These are phyloP conservation scores for Eubasilissa splendida DNA, from an alignment of 2,888 invertebrate species.

Conservation along the genomic window DNA sequence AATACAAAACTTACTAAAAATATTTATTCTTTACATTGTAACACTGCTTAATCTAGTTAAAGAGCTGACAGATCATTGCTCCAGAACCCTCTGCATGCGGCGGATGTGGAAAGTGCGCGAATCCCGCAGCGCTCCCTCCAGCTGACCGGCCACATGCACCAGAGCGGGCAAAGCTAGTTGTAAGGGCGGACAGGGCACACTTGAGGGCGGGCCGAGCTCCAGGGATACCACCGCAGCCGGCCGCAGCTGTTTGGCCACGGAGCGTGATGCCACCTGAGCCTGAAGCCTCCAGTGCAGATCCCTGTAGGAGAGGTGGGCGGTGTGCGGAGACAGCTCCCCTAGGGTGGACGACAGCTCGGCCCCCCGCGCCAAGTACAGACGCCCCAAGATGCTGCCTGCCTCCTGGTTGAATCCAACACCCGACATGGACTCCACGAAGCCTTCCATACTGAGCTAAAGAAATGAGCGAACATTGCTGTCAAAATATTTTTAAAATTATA, in stretches of 20 bases:
- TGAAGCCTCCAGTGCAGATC: conserved; percentile 80
- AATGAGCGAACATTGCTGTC: too few relatives aligned
- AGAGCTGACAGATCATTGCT: conserved; percentile 53
- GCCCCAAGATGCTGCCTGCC: conserved; percentile 73
- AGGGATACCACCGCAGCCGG: conserved; percentile 62
- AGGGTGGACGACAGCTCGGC: conserved; percentile 71
- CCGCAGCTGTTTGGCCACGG: conserved; percentile 63
- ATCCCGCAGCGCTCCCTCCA: conserved; percentile 74
- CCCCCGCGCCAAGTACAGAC: conserved; percentile 74
- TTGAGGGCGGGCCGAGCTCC: conserved; percentile 6
- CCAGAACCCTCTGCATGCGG: conserved; percentile 71
- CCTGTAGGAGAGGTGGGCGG: conserved; percentile 69
- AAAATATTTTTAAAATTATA: too few relatives aligned
- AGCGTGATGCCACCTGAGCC: conserved; percentile 69
- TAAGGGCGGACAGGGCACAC: conserved; percentile 59
- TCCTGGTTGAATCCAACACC: conserved; percentile 75
- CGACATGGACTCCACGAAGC: conserved; percentile 68
- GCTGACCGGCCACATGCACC: conserved; percentile 69
- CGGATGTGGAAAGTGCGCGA: conserved; percentile 74
- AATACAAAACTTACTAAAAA: too few relatives aligned
- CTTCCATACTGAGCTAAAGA: conserved; percentile 67
- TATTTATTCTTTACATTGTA: too few relatives aligned
- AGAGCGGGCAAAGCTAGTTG: conserved; percentile 75
- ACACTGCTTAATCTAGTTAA: too few relatives aligned
- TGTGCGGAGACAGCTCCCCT: conserved; percentile 63